Base-by-base conservation (phyloP, 2,797 vertebrate species). In the Enteromius afrohamiltoni region DNA sequence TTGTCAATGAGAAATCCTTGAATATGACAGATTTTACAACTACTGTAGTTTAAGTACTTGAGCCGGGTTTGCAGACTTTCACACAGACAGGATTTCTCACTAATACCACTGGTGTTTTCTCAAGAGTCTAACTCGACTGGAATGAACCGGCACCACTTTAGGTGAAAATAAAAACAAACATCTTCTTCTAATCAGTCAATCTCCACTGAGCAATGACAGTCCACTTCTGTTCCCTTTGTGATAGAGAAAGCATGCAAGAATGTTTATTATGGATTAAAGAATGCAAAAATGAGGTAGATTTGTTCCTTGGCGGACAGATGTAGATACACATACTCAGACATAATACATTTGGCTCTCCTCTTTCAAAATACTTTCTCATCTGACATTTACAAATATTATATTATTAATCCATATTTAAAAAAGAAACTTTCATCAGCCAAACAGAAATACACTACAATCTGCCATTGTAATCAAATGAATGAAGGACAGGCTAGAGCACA, bases 21-120 rank as follows among this genome's bases (percentile, higher is more conserved):
- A 81, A 58, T 26, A 4, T 77, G 74, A 65, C 58, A 51, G 8
- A 64, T 64, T 21, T 71, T 64, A 45, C 42, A 51, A 16, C 55
- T 55, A 29, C 29, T 29, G 29, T 29, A 62, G 11, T 47, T 42
- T 31, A 23, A 68, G 49, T 42, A 29, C 16, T 53, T 71, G 17
- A 60, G 19, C 40, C 1, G 0, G 4, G 26, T 62, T 73, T 60
- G 17, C 68, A 17, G 40, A 23, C 26, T 31, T 81, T 19, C 26
- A 31, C 53, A 60, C 40, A 62, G 40, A 34, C 3, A 47, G 2
- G 14, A 62, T 11, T 17, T 31, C 51, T 58, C 5, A 55, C 23
- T 37, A 31, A 70, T 45, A 13, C 37, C 0, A 21, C 17, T 16
- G 10, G 0, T 47, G 40, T 62, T 58, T 74, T 64, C 60, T 31